Evolutionary conservation across 2,113 vertebrate species (phyloP).

Genomic region (Piaya cayana): DNA sequence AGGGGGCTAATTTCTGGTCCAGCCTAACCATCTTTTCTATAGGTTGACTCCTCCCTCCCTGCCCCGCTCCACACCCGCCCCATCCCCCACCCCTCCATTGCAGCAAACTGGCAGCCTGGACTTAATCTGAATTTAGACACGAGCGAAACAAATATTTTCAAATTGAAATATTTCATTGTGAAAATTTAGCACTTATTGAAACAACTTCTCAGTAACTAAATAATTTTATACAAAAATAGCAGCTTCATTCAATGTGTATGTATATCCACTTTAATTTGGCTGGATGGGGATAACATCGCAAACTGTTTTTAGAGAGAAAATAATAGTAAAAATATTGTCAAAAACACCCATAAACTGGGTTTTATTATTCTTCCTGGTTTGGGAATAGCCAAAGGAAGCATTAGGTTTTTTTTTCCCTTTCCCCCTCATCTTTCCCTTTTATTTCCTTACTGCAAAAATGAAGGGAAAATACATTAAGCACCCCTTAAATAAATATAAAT

Average conservation of each 20-base stretch:
- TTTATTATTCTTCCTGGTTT: background rate
- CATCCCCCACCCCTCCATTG: background rate
- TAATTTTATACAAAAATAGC: background rate
- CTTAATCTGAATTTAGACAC: background rate
- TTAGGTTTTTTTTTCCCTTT: background rate
- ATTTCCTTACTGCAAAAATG: background rate
- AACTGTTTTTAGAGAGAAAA: background rate
- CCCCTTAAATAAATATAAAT: background rate
- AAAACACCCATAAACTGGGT: background rate
- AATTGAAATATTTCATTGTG: background rate
- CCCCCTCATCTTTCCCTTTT: background rate
- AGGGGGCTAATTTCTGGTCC: background rate
- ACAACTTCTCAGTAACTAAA: background rate
- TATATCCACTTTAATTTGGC: background rate
- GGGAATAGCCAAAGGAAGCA: background rate
- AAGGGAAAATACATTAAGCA: background rate
- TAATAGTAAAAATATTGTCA: background rate
- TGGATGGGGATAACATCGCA: background rate
- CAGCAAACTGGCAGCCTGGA: background rate
- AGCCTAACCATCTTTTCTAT: background rate
- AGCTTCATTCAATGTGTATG: fast-evolving
- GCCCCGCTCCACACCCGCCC: no score
- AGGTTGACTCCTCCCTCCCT: background rate
- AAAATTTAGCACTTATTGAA: background rate
- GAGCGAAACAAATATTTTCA: background rate